Evolutionary conservation across 2,888 invertebrate species (phyloP).

Genomic region (Salticus scenicus): DNA sequence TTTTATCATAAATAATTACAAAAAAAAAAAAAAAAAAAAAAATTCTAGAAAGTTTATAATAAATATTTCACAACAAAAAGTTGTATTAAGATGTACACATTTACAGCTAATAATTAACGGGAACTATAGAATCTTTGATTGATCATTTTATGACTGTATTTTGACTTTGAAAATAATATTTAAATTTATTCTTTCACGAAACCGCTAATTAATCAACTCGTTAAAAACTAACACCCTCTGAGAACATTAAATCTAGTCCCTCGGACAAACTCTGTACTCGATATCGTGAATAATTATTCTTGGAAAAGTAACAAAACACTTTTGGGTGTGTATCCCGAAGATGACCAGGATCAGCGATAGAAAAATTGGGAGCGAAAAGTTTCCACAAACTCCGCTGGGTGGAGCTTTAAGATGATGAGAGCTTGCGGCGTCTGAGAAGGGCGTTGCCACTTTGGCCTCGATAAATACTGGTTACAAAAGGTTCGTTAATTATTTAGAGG

Average conservation of each 20-base stretch:
- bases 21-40: no score
- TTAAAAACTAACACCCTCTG: constrained; percentile 8
- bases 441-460: constrained; percentile 65
- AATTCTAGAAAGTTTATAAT: no score
- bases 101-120: no score
- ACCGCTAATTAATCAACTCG: constrained; percentile 1
- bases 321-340: constrained; percentile 4
- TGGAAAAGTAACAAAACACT: constrained; percentile 4
- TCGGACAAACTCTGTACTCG: background rate
- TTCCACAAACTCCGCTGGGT: constrained; percentile 44
- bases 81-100: no score
- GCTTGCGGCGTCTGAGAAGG: constrained; percentile 36
- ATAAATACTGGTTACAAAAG: constrained; percentile 69
- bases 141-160: no score
- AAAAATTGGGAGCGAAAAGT: background rate
- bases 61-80: no score
- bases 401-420: constrained; percentile 18
- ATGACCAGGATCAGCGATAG: background rate
- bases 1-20: no score
- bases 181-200: no score
- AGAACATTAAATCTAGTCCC: no score
- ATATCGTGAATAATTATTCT: background rate
- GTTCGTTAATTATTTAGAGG: constrained; percentile 66
- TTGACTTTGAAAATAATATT: no score
- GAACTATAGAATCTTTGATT: no score